phyloP scores from a whole-genome alignment of 1,140 invertebrate species.

The honey bee (Apis mellifera) region Amel_HAv3.1 CM009931.2:4274501-4275000 shows the following conservation, averaged over 20 bases:
- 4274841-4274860: no score
- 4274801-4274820: no score
- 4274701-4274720: slow-evolving; percentile 21
- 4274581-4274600: neutral
- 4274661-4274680: slow-evolving; percentile 53
- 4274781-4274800: no score
- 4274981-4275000: no score
- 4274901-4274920: no score
- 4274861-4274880: no score
- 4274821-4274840: no score
- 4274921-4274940: no score
- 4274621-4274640: slow-evolving; percentile 33
- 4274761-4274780: neutral
- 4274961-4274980: no score
- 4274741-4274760: neutral
- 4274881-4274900: no score
- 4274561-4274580: slow-evolving; percentile 53
- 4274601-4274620: slow-evolving; percentile 49
- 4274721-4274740: neutral
- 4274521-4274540: slow-evolving; percentile 40
- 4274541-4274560: slow-evolving; percentile 66
- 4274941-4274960: no score
- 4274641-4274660: slow-evolving; percentile 62
- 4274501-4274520: slow-evolving; percentile 60
- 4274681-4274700: slow-evolving; percentile 1